These are phyloP conservation scores for Formicarius rufipectus DNA, from an alignment of 2,113 vertebrate species.

Conservation along the genomic window DNA sequence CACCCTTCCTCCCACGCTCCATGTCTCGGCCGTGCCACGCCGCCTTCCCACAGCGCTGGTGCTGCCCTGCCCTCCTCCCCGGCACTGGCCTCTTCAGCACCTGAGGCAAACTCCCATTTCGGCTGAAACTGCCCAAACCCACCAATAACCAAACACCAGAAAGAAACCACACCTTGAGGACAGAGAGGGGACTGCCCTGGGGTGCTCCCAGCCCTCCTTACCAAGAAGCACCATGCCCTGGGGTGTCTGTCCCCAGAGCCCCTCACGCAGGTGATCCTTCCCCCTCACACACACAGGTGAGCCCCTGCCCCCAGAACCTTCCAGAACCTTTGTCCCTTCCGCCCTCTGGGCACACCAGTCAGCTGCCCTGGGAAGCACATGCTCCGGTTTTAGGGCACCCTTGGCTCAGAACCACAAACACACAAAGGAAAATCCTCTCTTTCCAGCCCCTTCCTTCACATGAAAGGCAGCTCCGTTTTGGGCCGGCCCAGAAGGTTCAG, in stretches of 20 bases:
- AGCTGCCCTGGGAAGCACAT: accelerated
- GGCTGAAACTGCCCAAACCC: not conserved
- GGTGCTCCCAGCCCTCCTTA: accelerated
- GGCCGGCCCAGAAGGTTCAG: not conserved
- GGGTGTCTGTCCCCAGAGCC: accelerated
- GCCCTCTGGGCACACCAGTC: accelerated
- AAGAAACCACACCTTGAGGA: not conserved
- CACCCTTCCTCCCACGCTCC: not conserved
- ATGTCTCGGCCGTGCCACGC: accelerated
- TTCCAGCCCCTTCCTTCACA: too few relatives aligned
- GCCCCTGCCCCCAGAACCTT: accelerated
- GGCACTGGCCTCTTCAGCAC: accelerated
- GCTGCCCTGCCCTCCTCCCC: accelerated
- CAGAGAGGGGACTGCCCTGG: accelerated
- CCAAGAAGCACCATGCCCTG: accelerated
- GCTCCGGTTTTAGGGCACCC: accelerated
- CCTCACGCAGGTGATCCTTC: accelerated
- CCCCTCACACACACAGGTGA: not conserved
- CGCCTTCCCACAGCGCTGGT: accelerated
- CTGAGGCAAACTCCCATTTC: not conserved
- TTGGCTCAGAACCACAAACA: accelerated
- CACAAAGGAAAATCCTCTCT: not conserved
- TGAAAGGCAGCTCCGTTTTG: not conserved
- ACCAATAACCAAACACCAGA: not conserved
- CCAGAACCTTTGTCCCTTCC: accelerated